These are phyloP conservation scores for Drosophila dives DNA, from an alignment of 2,888 invertebrate species.

Conservation along the genomic window DNA sequence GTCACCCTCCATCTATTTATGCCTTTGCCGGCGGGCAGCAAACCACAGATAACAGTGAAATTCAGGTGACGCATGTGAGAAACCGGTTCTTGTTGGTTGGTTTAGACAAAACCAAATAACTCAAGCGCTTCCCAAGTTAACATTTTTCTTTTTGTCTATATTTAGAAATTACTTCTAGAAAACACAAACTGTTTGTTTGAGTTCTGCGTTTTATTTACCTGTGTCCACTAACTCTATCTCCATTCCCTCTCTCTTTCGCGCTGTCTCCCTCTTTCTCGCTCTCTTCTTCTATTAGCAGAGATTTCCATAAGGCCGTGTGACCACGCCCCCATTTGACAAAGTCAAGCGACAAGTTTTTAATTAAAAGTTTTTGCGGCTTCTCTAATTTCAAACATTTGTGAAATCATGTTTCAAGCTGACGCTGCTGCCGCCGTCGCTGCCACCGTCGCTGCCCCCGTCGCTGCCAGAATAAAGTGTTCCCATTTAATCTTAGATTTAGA, in stretches of 20 bases:
- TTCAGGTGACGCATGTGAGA: conserved; percentile 26
- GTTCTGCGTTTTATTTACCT: conserved; percentile 5
- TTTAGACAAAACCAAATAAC: not conserved
- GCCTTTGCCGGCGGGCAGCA: not conserved
- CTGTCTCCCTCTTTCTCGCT: too few relatives aligned
- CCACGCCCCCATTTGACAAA: conserved; percentile 32
- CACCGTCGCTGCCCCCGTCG: not conserved
- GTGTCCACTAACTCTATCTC: not conserved
- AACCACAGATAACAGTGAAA: conserved; percentile 46
- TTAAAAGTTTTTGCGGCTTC: conserved; percentile 71
- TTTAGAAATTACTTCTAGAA: not conserved
- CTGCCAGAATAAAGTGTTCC: conserved; percentile 5
- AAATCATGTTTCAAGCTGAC: conserved; percentile 65
- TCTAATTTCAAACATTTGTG: conserved; percentile 70
- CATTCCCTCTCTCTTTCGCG: not conserved
- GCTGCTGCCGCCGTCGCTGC: conserved; percentile 7
- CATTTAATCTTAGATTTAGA: conserved; percentile 39
- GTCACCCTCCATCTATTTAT: conserved; percentile 38
- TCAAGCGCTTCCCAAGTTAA: not conserved
- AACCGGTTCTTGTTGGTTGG: not conserved
- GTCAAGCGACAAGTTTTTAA: conserved; percentile 73
- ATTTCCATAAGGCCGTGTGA: conserved; percentile 2
- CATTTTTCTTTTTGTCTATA: not conserved
- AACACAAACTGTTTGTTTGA: not conserved
- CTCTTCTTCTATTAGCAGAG: not conserved